A percentile compares a stretch with the other conserved stretches of the same genome.
Evolutionary conservation across 2,888 invertebrate species (phyloP).

Genomic region (Girardia tigrina): DNA sequence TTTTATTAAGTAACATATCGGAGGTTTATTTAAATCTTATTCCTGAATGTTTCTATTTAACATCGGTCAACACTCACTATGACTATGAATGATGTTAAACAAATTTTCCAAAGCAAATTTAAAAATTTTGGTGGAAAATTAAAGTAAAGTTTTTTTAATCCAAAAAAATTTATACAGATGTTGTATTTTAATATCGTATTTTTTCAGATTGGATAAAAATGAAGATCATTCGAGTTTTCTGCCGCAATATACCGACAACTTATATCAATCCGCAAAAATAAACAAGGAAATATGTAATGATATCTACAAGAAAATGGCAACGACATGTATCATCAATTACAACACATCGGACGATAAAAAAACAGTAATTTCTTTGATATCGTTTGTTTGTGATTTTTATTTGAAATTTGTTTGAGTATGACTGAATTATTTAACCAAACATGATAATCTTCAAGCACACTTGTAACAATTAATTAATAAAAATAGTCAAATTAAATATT

Average conservation of each 20-base stretch:
- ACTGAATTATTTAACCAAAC: too few species aligned
- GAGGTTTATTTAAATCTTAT: background rate
- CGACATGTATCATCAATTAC: background rate
- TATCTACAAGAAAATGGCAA: constrained; percentile 1
- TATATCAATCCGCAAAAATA: background rate
- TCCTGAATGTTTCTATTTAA: background rate
- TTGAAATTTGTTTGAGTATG: too few species aligned
- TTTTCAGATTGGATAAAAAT: background rate
- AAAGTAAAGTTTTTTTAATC: background rate
- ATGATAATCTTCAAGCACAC: too few species aligned
- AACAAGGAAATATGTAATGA: constrained; percentile 10
- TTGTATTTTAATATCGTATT: background rate
- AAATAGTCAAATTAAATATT: too few species aligned
- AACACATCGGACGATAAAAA: background rate
- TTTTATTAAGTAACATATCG: background rate
- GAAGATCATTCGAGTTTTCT: background rate
- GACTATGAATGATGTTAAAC: background rate
- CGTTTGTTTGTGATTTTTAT: too few species aligned
- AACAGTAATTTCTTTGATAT: background rate
- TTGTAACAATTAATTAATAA: too few species aligned
- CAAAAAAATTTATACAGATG: background rate
- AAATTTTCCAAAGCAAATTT: background rate
- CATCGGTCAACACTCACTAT: background rate
- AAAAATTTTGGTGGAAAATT: too few species aligned
- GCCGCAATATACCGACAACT: background rate